Base-by-base conservation (phyloP, 2,888 invertebrate genomes). In the Bugula neritina region DNA sequence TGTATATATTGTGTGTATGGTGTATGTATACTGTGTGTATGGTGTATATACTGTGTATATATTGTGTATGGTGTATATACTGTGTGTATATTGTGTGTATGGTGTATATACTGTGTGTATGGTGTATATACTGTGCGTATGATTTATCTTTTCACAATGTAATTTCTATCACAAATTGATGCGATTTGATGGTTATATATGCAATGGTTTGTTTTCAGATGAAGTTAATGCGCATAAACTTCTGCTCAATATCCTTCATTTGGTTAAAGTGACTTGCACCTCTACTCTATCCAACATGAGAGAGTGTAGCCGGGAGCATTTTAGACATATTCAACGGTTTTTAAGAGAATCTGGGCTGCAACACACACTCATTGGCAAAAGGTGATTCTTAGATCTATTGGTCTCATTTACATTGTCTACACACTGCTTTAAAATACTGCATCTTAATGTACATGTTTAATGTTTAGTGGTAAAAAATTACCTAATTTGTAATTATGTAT, bases 241-340 rank as follows among this genome's bases (percentile, higher is more conserved):
- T 27, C 31, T 63, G 63, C 31, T 25, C 25, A 63, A 63, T 31
- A 63, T 63, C 10, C 31, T 63, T 13, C 63, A 63, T 31, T 25
- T 63, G 31, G 27, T 63, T 13, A 63, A 63, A 34, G 63, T 34
- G 2, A 29, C 31, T 13, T 63, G 63, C 31, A 13, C 5, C 27
- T n/a, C 63, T 29, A 27, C 21, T 17, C 21, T 17, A n/a, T 5
- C 55, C n/a, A 17, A 43, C 17, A 5, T 5, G 43, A 43, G 43
- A 43, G 63, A 63, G n/a, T 63, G 63, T 34, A 31, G 31, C 31
- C 29, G 31, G 17, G 31, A 63, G 31, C 5, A 63, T 10, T 63
- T 63, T 31, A 27, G 63, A 31, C 21, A 63, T 13, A 31, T 63
- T 63, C 63, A 63, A 63, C 27, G 31, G 10, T 63, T 31, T 63